phyloP scores from a whole-genome alignment of 2,113 vertebrate genomes.

The Pipra filicauda region DNA sequence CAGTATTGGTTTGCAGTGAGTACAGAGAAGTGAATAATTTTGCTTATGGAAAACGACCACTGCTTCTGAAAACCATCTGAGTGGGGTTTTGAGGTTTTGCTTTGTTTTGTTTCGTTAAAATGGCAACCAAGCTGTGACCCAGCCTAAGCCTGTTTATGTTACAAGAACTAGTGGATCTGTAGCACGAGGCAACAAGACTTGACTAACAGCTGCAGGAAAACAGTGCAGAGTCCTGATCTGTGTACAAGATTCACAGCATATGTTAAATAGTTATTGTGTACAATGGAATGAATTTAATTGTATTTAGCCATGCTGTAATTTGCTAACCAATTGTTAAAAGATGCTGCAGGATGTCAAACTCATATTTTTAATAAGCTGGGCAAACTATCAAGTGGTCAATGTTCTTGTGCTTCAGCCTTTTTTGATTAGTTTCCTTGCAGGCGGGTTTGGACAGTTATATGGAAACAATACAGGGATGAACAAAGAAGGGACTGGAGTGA shows the following conservation, averaged over 20 bases:
- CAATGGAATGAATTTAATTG: constrained; percentile 66
- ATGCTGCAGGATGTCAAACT: constrained; percentile 72
- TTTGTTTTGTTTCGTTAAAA: constrained; percentile 10
- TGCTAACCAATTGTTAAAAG: constrained; percentile 66
- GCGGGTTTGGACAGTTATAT: constrained; percentile 67
- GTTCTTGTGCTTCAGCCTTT: constrained; percentile 67
- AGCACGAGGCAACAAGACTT: constrained; percentile 11
- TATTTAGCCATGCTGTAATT: constrained; percentile 65
- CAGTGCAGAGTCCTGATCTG: constrained; percentile 16
- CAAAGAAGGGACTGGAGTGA: constrained; percentile 69
- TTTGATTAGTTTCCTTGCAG: constrained; percentile 69
- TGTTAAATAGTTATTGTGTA: constrained; percentile 66
- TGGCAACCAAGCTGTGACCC: constrained; percentile 5
- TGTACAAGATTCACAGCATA: constrained; percentile 58
- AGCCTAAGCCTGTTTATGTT: constrained; percentile 42
- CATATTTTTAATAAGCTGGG: constrained; percentile 72
- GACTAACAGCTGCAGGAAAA: not conserved
- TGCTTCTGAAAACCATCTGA: not conserved
- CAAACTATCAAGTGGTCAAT: constrained; percentile 71
- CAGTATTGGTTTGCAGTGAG: not conserved
- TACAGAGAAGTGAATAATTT: not conserved
- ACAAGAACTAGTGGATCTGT: not conserved
- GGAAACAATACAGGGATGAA: constrained; percentile 73
- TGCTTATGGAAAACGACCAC: not conserved
- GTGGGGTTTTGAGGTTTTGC: not conserved